phyloP scores from a whole-genome alignment of 2,113 vertebrate species.

The Peromyscus polionotus region DNA sequence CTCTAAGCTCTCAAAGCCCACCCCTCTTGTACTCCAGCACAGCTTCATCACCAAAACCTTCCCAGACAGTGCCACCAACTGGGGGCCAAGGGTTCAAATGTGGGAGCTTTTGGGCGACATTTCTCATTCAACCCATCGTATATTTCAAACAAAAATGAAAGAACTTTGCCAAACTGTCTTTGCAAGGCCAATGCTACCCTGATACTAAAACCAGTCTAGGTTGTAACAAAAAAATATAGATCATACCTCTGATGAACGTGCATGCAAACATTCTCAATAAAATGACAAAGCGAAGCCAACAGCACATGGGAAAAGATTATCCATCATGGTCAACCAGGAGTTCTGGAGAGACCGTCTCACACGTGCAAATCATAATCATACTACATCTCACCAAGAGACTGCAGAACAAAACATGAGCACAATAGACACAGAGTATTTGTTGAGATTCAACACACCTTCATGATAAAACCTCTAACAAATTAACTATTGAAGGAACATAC shows the following conservation, averaged over 20 bases:
- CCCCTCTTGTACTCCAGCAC: neutral
- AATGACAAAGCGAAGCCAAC: neutral
- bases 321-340: neutral
- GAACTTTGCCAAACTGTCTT: neutral
- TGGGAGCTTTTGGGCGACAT: neutral
- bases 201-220: neutral
- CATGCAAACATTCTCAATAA: slow-evolving; percentile 5
- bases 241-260: neutral
- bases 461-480: neutral
- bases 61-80: neutral
- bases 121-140: neutral
- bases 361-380: neutral
- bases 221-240: neutral
- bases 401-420: neutral
- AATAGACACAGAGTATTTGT: neutral
- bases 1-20: neutral
- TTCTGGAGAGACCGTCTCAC: neutral
- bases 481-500: neutral
- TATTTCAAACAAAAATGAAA: neutral
- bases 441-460: neutral
- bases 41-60: neutral
- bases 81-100: neutral
- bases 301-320: neutral
- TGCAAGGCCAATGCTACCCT: neutral
- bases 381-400: neutral